These are phyloP conservation scores for Steatocranus sp. DNA, from an alignment of 2,797 vertebrate genomes.

Conservation along the genomic window DNA sequence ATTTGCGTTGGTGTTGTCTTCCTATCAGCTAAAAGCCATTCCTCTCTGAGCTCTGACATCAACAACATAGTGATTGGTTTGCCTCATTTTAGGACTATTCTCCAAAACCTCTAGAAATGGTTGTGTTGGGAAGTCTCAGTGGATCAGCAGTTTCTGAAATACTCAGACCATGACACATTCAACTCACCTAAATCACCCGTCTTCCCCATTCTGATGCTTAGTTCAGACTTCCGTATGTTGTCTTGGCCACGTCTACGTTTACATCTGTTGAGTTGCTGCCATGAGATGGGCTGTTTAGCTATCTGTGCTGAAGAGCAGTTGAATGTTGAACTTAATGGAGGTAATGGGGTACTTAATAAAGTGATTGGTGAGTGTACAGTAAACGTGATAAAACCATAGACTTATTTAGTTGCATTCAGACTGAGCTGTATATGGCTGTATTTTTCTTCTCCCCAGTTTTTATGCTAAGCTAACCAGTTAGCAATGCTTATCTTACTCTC, in stretches of 20 bases:
- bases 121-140: neutral
- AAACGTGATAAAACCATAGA: neutral
- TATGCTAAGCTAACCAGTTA: neutral
- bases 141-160: neutral
- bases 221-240: neutral
- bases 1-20: neutral
- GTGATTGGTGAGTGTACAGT: neutral
- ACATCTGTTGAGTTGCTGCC: neutral
- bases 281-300: neutral
- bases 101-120: neutral
- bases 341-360: neutral
- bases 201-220: neutral
- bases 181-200: neutral
- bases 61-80: neutral
- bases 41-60: neutral
- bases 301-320: neutral
- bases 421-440: neutral
- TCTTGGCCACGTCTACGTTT: neutral
- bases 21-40: neutral
- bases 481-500: neutral
- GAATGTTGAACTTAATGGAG: neutral
- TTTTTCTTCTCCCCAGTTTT: neutral
- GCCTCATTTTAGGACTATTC: neutral
- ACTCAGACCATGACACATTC: neutral
- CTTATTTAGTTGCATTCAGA: neutral